Evolutionary conservation across 2,797 vertebrate genomes (phyloP).

Genomic region (Melanotaenia pygmaea): DNA sequence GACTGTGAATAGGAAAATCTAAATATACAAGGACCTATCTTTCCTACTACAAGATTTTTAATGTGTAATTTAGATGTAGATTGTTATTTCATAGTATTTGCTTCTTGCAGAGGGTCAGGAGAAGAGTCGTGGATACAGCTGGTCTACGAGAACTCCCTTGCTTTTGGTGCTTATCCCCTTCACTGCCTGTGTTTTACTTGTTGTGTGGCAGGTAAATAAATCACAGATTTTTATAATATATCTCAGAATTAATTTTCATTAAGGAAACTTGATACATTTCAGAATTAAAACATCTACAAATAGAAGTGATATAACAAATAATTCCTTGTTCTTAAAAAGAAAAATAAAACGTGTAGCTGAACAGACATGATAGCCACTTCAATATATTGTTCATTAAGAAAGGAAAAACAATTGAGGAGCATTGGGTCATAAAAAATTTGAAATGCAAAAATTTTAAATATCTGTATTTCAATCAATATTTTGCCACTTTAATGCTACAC

Average conservation of each 20-base stretch:
- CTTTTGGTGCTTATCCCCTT: slow-evolving; percentile 72
- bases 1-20: slow-evolving; percentile 20
- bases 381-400: too few species aligned
- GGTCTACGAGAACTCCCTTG: slow-evolving; percentile 61
- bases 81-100: slow-evolving; percentile 28
- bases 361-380: too few species aligned
- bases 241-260: neutral
- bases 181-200: slow-evolving; percentile 56
- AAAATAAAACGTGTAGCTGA: too few species aligned
- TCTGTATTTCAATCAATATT: neutral
- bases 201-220: slow-evolving; percentile 70
- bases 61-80: slow-evolving; percentile 17
- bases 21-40: neutral
- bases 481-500: neutral
- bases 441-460: too few species aligned
- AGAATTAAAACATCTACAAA: neutral
- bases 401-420: too few species aligned
- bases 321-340: too few species aligned
- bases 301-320: neutral
- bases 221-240: neutral
- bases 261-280: neutral
- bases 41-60: slow-evolving; percentile 29
- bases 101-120: slow-evolving; percentile 62
- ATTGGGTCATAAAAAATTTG: too few species aligned
- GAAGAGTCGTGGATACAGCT: slow-evolving; percentile 47